Base-by-base conservation (phyloP, 2,113 vertebrate genomes). In the Proteles cristata region DNA sequence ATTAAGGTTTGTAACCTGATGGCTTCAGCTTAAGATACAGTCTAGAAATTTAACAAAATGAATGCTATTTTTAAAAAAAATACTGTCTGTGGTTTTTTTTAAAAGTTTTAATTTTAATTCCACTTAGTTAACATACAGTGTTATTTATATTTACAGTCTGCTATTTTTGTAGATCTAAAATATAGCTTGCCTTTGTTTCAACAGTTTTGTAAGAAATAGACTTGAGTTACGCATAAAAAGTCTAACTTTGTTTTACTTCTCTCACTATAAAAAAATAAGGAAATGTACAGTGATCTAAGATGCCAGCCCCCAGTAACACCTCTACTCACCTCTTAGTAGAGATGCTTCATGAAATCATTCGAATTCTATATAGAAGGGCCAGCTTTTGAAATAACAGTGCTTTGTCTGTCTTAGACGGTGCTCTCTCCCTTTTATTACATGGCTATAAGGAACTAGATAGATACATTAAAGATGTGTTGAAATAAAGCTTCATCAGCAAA, bases 1-100 rank as follows among this genome's bases (percentile, higher is more conserved):
- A 94, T 97, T 96, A 94, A 92, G 55, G 43, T 58, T 88, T 96
- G 33, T 97, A 98, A 98, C 93, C 96, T 98, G 81, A 85, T 97
- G 98, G 80, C 90, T 91, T 98, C 53, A 82, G 28, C 16, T 39
- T 93, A 16, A 95, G 82, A 94, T 61, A 97, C 76, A 88, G 33
- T 65, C 43, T 61, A 97, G 71, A 97, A 96, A 97, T 96, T 93
- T 50, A 76, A 68, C 90, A 79, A 91, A 96, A 88, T 58, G 71
- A 19, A 81, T 93, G 28, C 69, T 94, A 82, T 96, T 88, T 96
- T 88, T 39, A 39, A 39, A 90, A 97, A 96, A 92, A 39, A 35
- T 74, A 39, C 39, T 73, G n/a, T 71, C 71, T 15, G 25, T 76
- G 21, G 23, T 61, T 61, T 61, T 61, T 61, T 86, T 86, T 61